These are phyloP conservation scores for Daubentonia madagascariensis DNA, from an alignment of 2,113 vertebrate genomes.

Conservation along the genomic window DNA sequence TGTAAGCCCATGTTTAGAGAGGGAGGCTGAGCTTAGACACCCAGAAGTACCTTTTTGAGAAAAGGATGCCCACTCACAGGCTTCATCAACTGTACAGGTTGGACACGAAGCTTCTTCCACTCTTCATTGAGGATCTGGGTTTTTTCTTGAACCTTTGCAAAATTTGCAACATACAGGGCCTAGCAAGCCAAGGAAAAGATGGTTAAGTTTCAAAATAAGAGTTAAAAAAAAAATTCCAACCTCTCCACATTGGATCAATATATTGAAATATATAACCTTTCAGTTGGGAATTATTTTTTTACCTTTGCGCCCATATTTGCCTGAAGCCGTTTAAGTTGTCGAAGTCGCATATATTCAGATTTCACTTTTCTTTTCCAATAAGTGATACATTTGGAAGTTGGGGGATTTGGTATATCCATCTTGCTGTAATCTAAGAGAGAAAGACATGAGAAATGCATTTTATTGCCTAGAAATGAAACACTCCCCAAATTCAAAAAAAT, in stretches of 20 bases:
- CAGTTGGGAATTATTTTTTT: not conserved
- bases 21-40: not conserved
- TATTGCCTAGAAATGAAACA: not conserved
- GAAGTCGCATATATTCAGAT: conserved; percentile 97
- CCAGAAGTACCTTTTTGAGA: conserved; percentile 90
- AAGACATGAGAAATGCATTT: not conserved
- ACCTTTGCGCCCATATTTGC: conserved; percentile 95
- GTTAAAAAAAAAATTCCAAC: not conserved
- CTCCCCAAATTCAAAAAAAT: not conserved
- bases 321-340: conserved; percentile 95
- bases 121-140: conserved; percentile 92
- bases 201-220: conserved; percentile 12
- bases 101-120: conserved; percentile 94
- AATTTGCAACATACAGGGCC: conserved; percentile 94
- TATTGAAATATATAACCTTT: not conserved
- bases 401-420: conserved; percentile 85
- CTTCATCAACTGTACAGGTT: conserved; percentile 91
- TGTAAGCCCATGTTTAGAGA: not conserved
- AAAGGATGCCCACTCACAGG: conserved; percentile 86
- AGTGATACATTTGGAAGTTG: conserved; percentile 85
- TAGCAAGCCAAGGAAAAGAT: conserved; percentile 71
- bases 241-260: not conserved
- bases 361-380: conserved; percentile 98
- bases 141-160: conserved; percentile 93
- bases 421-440: conserved; percentile 66